Conservation (phyloP, 53 echinoderm and acorn worm genomes). For the Patiria pectinifera region DNA sequence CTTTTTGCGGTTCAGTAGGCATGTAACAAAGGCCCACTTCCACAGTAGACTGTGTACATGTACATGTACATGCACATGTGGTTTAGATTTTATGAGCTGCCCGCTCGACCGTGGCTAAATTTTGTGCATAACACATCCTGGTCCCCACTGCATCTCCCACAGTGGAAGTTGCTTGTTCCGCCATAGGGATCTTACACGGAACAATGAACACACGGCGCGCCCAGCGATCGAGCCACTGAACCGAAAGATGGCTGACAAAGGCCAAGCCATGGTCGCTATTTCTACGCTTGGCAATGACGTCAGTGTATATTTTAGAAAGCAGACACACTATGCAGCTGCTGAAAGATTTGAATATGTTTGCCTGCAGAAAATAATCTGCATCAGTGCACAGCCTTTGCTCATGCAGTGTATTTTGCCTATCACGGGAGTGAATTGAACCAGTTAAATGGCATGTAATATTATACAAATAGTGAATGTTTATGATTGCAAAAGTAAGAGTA, state of each 20-base stretch:
- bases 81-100: not conserved
- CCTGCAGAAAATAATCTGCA: too few species aligned
- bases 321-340: not conserved
- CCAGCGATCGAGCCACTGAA: not conserved
- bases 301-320: not conserved
- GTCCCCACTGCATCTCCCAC: not conserved
- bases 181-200: not conserved
- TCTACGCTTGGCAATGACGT: not conserved
- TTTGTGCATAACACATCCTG: not conserved
- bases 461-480: too few species aligned
- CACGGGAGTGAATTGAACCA: too few species aligned
- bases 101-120: not conserved
- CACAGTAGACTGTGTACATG: not conserved
- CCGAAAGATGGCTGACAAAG: conserved; percentile 2
- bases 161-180: not conserved
- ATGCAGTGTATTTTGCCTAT: too few species aligned
- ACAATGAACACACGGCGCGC: not conserved
- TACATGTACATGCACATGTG: not conserved
- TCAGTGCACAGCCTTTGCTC: too few species aligned
- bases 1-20: not conserved
- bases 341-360: not conserved
- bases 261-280: not conserved
- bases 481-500: too few species aligned
- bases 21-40: not conserved
- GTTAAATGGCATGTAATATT: too few species aligned